Evolutionary conservation across 2,797 vertebrate genomes (phyloP).

Genomic region (Esox lucius): DNA sequence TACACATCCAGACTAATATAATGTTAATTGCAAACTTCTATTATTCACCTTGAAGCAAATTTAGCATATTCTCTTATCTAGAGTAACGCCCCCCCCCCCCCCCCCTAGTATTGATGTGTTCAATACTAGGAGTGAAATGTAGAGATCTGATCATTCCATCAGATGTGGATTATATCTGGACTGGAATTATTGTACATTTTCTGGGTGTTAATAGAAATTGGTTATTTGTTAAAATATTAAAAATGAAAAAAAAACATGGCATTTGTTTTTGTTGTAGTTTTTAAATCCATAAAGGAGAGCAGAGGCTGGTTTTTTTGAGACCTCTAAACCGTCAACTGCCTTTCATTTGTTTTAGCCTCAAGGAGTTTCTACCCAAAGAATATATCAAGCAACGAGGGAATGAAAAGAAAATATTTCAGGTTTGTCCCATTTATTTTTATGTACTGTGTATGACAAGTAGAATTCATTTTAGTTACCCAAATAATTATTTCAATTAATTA

Average conservation of each 20-base stretch:
- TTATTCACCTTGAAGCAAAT: too few relatives aligned
- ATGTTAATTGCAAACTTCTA: too few relatives aligned
- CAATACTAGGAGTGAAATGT: neutral
- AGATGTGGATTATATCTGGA: neutral
- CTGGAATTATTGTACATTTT: too few relatives aligned
- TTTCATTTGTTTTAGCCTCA: constrained; percentile 77
- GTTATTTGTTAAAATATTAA: constrained; percentile 14
- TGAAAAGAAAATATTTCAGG: constrained; percentile 98
- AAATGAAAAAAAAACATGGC: neutral
- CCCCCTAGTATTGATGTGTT: too few relatives aligned
- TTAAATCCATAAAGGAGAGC: neutral
- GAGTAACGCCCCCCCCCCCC: too few relatives aligned
- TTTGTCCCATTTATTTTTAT: constrained; percentile 52
- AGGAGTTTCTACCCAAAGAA: constrained; percentile 99
- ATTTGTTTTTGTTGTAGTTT: constrained; percentile 2
- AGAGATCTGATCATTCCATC: neutral
- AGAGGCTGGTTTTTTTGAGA: neutral
- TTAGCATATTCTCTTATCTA: too few relatives aligned
- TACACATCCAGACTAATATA: too few relatives aligned
- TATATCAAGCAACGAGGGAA: constrained; percentile 97
- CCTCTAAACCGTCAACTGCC: neutral
- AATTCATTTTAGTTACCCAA: neutral
- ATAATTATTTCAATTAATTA: neutral
- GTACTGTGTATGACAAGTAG: neutral
- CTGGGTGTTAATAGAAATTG: neutral